Evolutionary conservation across 1,140 invertebrate species (phyloP), one percentile per base, ranked within the genome.

Genomic region (Drosophila insularis): DNA sequence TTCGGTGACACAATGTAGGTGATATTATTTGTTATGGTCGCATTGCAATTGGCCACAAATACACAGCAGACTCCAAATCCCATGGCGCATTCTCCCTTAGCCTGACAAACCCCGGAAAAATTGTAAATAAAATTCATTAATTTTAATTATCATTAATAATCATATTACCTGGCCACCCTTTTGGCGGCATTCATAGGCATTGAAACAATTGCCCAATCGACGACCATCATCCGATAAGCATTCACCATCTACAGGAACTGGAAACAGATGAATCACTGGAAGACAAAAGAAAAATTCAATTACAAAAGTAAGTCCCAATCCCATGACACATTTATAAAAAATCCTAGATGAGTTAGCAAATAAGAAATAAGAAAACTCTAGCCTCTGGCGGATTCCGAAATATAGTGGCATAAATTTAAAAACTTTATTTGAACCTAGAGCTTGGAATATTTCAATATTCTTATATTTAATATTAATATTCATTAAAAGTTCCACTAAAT

Each of bases 21-120:
- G 39, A 97, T 93, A 92, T 98, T 98, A 91, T 96, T 96, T 73
- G 93, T 93, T 4, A 97, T 94, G 63, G 94, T 94, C n/a, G 94
- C 94, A 14, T 95, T 95, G 90, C 97, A 97, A 5, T 94, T 95
- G 69, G 95, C 94, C 68, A 95, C 95, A 96, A 96, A 97, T 27
- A 97, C 94, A 91, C 97, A 98, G 87, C 97, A 98, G n/a, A 97
- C 96, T 1, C 96, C 96, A 70, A 97, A 96, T 7, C 96, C 96
- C 66, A 96, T 93, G 0, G 96, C 96, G 81, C 97, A 97, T 65
- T 95, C 94, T 1, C 97, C 97, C 10, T 94, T 93, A 0, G 96
- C 95, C 61, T 50, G 43, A 3, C 43, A 43, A 43, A 14, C 4
- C 0, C 4, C 27, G 7, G 11, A 43, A 2, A 19, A 8, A 46